Evolutionary conservation across 1,140 invertebrate species (phyloP), one percentile per base, ranked within the genome.

Genomic region (Akabosia matsudoensis): DNA sequence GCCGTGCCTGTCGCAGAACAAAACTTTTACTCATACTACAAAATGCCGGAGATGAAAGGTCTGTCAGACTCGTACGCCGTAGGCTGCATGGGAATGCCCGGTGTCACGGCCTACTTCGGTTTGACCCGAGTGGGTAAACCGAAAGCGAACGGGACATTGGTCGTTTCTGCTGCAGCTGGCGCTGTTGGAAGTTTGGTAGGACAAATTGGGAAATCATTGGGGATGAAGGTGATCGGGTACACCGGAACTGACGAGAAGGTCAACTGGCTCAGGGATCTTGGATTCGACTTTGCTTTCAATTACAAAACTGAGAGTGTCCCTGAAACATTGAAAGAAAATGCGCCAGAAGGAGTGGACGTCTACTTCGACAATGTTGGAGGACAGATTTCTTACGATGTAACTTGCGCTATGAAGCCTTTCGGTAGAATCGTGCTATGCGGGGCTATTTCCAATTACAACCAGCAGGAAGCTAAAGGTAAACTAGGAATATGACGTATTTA

Each of bases 311-410:
- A 84, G 18, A 82, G 90, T 76, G 70, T 91, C 33, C 82, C 81
- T 2, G 72, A 84, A 56, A 86, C 84, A 33, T 83, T 92, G n/a
- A 88, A 85, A 79, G 85, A 90, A 83, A 85, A 84, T 33, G 90
- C 90, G 10, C 90, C 91, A 0, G 85, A 90, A 16, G 90, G 89
- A 51, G 83, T 92, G 0, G 90, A 92, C 80, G 89, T 89, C 77
- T 92, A 91, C 81, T 92, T 92, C 84, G 91, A 92, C 82, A 92
- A 92, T 84, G 91, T 91, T 85, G 85, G 85, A n/a, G 85, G 85
- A n/a, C 77, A 79, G 30, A 83, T 86, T 26, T 85, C 84, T 56
- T 83, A 81, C 26, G 76, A 78, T 34, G 84, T 86, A 16, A 72
- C 85, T 7, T 80, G 79, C 31, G 82, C 83, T 70, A 86, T 86